These are phyloP conservation scores for Volucella bombylans DNA, from an alignment of 2,888 invertebrate genomes.

Conservation along the genomic window DNA sequence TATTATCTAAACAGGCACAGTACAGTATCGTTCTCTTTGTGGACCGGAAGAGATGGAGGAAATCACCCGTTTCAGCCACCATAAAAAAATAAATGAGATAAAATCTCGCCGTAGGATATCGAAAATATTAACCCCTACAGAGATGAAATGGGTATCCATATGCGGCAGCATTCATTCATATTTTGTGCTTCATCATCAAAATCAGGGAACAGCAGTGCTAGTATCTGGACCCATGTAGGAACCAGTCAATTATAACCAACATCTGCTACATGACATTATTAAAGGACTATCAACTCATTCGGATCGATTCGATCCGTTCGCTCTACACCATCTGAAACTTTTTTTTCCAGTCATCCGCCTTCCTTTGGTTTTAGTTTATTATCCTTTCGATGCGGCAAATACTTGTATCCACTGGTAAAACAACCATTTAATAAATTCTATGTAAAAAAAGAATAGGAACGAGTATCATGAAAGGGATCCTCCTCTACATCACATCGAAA, in stretches of 20 bases:
- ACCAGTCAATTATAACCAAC: slow-evolving; percentile 55
- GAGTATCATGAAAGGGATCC: slow-evolving; percentile 34
- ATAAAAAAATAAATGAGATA: slow-evolving; percentile 1
- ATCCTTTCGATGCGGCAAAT: slow-evolving; percentile 57
- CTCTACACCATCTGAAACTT: background rate
- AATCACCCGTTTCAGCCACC: background rate
- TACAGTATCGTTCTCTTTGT: background rate
- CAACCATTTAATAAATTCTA: slow-evolving; percentile 21
- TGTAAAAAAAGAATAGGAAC: background rate
- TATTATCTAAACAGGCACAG: slow-evolving; percentile 47
- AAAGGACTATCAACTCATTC: slow-evolving; percentile 63
- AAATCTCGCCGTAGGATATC: background rate
- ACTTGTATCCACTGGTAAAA: slow-evolving; percentile 35
- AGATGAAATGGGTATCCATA: background rate
- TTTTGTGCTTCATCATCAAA: slow-evolving; percentile 61
- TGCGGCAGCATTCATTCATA: slow-evolving; percentile 34
- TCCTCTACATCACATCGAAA: background rate
- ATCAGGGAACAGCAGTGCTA: slow-evolving; percentile 28
- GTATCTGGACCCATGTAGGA: too few species aligned
- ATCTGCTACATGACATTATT: slow-evolving; percentile 69
- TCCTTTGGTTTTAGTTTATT: slow-evolving; percentile 51
- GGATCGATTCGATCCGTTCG: slow-evolving; percentile 28
- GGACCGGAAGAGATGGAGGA: background rate
- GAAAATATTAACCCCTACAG: slow-evolving; percentile 50
- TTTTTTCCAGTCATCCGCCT: background rate